Conservation (phyloP, 2,113 vertebrate species). For the Ascaphus truei region DNA sequence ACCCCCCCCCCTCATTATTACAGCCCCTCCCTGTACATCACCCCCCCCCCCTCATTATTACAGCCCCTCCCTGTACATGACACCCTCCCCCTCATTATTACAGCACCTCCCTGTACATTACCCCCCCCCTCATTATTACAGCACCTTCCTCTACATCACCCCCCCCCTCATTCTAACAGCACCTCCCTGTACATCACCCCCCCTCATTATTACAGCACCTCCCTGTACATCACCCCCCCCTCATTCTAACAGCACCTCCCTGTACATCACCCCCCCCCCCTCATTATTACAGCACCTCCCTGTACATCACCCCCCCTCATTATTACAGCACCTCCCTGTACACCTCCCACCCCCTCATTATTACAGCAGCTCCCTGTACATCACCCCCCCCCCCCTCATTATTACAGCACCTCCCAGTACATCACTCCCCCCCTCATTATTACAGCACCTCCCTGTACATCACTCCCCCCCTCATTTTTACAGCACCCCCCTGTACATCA, state of each 20-base stretch:
- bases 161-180: too few relatives aligned
- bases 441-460: not conserved
- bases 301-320: not conserved
- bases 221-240: not conserved
- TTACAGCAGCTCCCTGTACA: not conserved
- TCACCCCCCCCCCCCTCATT: not conserved
- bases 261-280: not conserved
- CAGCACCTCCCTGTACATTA: too few relatives aligned
- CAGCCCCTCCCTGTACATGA: not conserved
- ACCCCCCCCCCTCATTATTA: not conserved
- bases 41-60: not conserved
- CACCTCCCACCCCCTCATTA: not conserved
- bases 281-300: not conserved
- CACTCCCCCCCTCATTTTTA: not conserved
- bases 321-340: not conserved
- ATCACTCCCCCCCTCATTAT: not conserved
- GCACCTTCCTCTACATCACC: too few relatives aligned
- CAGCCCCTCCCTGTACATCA: not conserved
- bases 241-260: too few relatives aligned
- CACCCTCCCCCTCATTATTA: not conserved
- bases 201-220: not conserved
- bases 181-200: too few relatives aligned
- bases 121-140: too few relatives aligned
- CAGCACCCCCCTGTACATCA: not conserved
- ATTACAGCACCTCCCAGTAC: conserved; percentile 21